Evolutionary conservation across 2,113 vertebrate genomes (phyloP), one percentile per base, ranked within the genome.

Genomic region (Cyanocitta stelleri): DNA sequence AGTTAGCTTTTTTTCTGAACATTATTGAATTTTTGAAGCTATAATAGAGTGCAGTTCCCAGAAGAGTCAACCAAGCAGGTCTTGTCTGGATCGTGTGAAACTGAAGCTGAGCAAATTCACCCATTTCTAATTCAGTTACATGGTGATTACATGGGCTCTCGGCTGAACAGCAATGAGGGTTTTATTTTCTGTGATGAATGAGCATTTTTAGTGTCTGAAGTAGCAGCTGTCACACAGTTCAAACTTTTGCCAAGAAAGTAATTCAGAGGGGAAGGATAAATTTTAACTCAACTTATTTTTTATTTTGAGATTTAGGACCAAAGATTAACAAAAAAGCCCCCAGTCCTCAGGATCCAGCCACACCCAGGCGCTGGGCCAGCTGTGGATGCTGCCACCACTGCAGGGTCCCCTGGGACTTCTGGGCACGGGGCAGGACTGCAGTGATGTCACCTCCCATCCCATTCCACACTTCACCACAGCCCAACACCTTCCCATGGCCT

Each of bases 61-160:
- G 44, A 72, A 21, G 68, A 97, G 87, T 93, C 94, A 95, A 67
- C 48, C 48, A 62, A 96, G 93, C 94, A 89, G 93, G 85, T 87
- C 94, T 59, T 85, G 35, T 88, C 93, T 94, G 91, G 96, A 95
- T 90, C 68, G 74, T 87, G 92, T 86, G 97, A 97, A 97, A 96
- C 94, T 30, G 24, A 95, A 98, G 92, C 81, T 80, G 83, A 92
- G 89, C 35, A 13, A 95, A 96, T 92, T 92, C 96, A 96, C 96
- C 90, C 41, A 96, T 96, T 90, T 93, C 96, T 97, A 94, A 97
- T 97, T 97, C 95, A 78, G 97, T 97, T 97, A 98, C 95, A 97
- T 48, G 92, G 96, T 97, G 86, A 96, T 98, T 97, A 97, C 86
- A 58, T 72, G 82, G 94, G 56, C 87, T 94, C 97, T 97, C 88